Evolutionary conservation across 2,797 vertebrate species (phyloP), one percentile per base, ranked within the genome.

Genomic region (Lithobates pipiens): DNA sequence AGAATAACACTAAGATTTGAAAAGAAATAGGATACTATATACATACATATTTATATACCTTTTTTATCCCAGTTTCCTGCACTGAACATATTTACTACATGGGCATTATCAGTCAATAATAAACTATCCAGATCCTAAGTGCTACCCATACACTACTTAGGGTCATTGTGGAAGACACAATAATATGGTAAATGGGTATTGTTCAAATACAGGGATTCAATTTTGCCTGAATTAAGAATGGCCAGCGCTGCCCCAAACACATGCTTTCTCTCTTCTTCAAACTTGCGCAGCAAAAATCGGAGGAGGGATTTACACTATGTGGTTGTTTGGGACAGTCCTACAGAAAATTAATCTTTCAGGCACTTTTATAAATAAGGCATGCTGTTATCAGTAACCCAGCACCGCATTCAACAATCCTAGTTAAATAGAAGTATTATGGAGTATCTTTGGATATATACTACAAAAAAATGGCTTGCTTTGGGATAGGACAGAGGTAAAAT

Each of bases 151-250:
- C 89, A 91, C 85, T 74, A 15, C 1, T 67, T 36, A 87, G 81
- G 90, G 76, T 88, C 88, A 89, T 63, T 89, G 82, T 93, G 94
- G 94, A 95, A 95, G 94, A 95, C 93, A 88, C 91, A 88, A 90
- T 90, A 87, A 86, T 88, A 85, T 32, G 77, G 32, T 86, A 86
- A 89, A 89, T 86, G 80, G 82, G 88, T 86, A 85, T 94, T 95
- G 91, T 92, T 95, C 93, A 61, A 61, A 61, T 61, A 61, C 8
- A 23, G 1, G 21, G 10, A 1, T 7, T 61, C 21, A 21, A 1
- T 50, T 21, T 18, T 61, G 21, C 21, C 54, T 61, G 54, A 61
- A 23, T 61, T 61, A 23, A n/a, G 8, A 61, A 61, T 9, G 21
- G 21, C 8, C 54, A 61, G 21, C 21, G 5, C 21, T 23, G 54